Base-by-base conservation (phyloP, 2,888 invertebrate genomes). In the Dioctria linearis region DNA sequence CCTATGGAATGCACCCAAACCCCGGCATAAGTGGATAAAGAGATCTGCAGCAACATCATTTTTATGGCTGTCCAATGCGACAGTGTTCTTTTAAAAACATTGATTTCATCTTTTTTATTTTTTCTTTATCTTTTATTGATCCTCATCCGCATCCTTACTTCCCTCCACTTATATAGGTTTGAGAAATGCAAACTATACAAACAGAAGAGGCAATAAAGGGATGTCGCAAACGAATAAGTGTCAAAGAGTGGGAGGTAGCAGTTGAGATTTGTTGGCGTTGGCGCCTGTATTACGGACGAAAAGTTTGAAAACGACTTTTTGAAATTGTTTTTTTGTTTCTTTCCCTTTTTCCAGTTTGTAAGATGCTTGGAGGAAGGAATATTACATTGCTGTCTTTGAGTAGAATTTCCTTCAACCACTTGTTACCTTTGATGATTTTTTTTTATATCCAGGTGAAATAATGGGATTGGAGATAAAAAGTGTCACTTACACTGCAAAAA, bases 171-270 rank as follows among this genome's bases (percentile, higher is more conserved):
- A 25, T 25, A 25, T 25, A 25, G 25, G 1, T 25, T 25, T 25
- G 37, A 40, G 40, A 57, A 73, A 73, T 73, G 54, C 57, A 57
- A 73, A 73, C 54, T 73, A 42, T n/a, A 59, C 73, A 73, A 59
- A 6, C 13, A n/a, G 42, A 57, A 37, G 42, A 57, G 42, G 57
- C 59, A 73, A 73, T 59, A 73, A 73, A 73, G 57, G 40, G 42
- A 73, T 73, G 42, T 43, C 42, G 11, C 57, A 37, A 9, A 11
- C 42, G 57, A 42, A 57, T 57, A 40, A 57, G 57, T 73, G 42
- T 11, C 13, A 57, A 25, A 8, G 57, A 59, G 42, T 42, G 57
- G 59, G 40, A 42, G 73, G 40, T 6, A n/a, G 43, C 6, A 37
- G 9, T 69, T 59, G 25, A 46, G 49, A 25, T 37, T 40, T 57